Base-by-base conservation (phyloP, 2,113 vertebrate species). In the Siniperca chuatsi region DNA sequence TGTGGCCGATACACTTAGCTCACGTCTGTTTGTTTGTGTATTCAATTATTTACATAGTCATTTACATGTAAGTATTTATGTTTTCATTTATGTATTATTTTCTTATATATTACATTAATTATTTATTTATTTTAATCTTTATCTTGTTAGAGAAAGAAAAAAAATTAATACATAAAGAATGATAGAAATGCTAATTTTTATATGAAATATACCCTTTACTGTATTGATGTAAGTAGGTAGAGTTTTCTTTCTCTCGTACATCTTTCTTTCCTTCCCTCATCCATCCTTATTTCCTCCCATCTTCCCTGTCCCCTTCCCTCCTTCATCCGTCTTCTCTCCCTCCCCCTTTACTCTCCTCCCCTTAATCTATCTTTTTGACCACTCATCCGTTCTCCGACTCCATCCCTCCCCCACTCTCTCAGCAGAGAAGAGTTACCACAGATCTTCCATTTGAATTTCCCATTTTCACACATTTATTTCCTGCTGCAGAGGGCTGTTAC, bases 301-400 rank as follows among this genome's bases (percentile, higher is more conserved):
- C 71, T 55, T 78, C 55, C 29, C 58, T n/a, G n/a, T 78, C 60
- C 48, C 21, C 70, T 64, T 29, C 57, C 57, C 35, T 62, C 40
- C 70, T 73, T 64, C 70, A 79, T 87, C 42, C 1, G 0, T 75
- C 68, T 68, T 72, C 10, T 84, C 73, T 55, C 42, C 84, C 67
- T 48, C 78, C 72, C 72, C 58, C n/a, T n/a, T 7, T 23, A 44
- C 57, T 29, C 65, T 75, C 75, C 48, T 82, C 60, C 62, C 71
- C 50, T 68, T 70, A 58, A 88, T 88, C 86, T 65, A 74, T 81
- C 73, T 73, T 35, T 84, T 16, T 74, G 73, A 73, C 78, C 78
- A 83, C 70, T 83, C 80, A 81, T 81, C 82, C 68, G 37, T 83
- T 66, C 71, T 86, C 48, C 66, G 18, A 0, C 76, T 80, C 60